phyloP scores from a whole-genome alignment of 2,888 invertebrate species.

The Cyclophora punctaria region DNA sequence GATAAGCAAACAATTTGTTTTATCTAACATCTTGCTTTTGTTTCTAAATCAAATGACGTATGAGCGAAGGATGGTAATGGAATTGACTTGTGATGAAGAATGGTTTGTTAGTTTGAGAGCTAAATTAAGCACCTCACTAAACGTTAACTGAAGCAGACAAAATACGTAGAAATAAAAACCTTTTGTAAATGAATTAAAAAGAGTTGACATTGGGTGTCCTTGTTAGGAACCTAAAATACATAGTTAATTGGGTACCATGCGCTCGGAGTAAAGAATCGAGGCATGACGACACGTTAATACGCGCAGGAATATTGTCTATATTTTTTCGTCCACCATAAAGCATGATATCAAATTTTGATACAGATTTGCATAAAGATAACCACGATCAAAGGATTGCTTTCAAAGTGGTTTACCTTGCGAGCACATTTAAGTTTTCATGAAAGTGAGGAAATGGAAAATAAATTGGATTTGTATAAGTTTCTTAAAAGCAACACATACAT shows the following conservation, averaged over 20 bases:
- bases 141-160: too few relatives aligned
- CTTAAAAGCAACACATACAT: conserved; percentile 48
- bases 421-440: conserved; percentile 74
- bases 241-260: too few relatives aligned
- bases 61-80: background rate
- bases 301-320: conserved; percentile 6
- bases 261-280: too few relatives aligned
- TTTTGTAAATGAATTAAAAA: too few relatives aligned
- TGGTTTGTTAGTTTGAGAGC: too few relatives aligned
- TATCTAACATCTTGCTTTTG: conserved; percentile 26
- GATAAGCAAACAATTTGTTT: conserved; percentile 47
- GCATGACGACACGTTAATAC: too few relatives aligned
- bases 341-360: conserved; percentile 59
- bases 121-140: too few relatives aligned
- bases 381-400: conserved; percentile 70
- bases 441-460: conserved; percentile 73
- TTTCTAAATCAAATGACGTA: conserved; percentile 4
- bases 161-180: too few relatives aligned
- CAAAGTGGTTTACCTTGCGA: conserved; percentile 71
- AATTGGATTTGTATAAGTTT: conserved; percentile 72
- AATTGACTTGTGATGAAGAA: background rate
- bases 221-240: too few relatives aligned
- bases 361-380: conserved; percentile 65
- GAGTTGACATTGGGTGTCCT: too few relatives aligned
- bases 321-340: conserved; percentile 21